phyloP scores from a whole-genome alignment of 2,888 invertebrate genomes.

The Aphodius granarius region DNA sequence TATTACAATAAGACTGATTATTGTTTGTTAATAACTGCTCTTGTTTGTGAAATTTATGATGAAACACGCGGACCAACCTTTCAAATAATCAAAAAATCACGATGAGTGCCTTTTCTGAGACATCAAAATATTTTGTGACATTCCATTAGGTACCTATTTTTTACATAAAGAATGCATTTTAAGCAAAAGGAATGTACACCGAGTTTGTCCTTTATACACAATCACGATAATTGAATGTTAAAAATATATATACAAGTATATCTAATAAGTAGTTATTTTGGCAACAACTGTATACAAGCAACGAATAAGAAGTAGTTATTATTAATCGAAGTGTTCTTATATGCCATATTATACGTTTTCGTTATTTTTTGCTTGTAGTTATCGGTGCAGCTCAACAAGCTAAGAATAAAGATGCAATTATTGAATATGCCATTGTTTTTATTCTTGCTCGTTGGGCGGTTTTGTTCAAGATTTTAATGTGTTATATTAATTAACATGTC shows the following conservation, averaged over 20 bases:
- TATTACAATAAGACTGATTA: conserved; percentile 36
- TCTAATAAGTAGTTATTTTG: conserved; percentile 1
- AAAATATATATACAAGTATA: conserved; percentile 2
- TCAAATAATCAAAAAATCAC: too few relatives aligned
- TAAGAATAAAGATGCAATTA: too few relatives aligned
- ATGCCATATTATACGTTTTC: not conserved
- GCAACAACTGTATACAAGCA: conserved; percentile 2
- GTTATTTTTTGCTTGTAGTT: not conserved
- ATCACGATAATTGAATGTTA: not conserved
- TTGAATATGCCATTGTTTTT: too few relatives aligned
- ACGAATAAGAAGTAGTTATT: not conserved
- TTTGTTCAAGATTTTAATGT: not conserved
- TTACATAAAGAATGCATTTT: conserved; percentile 26
- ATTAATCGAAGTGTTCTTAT: not conserved
- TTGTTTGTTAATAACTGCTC: conserved; percentile 17
- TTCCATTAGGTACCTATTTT: conserved; percentile 38
- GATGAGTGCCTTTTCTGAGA: conserved; percentile 15
- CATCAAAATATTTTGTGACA: conserved; percentile 32
- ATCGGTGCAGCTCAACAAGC: not conserved
- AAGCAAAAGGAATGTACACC: conserved; percentile 7
- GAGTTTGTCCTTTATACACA: conserved; percentile 16
- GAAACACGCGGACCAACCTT: not conserved
- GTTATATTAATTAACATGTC: conserved; percentile 31
- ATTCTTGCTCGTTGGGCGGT: too few relatives aligned
- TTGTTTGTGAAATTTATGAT: not conserved